These are phyloP conservation scores for Ochropleura plecta DNA, from an alignment of 2,888 invertebrate genomes.

Conservation along the genomic window DNA sequence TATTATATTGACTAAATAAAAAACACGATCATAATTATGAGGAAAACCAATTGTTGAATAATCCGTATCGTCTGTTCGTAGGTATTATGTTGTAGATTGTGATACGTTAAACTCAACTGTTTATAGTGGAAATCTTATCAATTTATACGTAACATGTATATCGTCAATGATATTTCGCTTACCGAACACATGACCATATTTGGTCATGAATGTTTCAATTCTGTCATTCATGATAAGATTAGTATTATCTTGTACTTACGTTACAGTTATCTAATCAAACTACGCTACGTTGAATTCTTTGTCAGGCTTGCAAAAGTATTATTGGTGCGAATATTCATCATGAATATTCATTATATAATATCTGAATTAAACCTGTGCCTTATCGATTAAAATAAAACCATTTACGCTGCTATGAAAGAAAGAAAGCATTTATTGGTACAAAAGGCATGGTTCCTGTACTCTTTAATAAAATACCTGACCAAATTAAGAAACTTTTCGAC, in stretches of 20 bases:
- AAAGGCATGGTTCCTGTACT: too few species aligned
- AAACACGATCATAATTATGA: not conserved
- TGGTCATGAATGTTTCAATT: slow-evolving; percentile 68
- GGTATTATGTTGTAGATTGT: slow-evolving; percentile 28
- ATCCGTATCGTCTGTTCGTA: slow-evolving; percentile 24
- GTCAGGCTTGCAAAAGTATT: not conserved
- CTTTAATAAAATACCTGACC: too few species aligned
- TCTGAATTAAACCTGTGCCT: not conserved
- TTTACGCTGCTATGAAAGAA: not conserved
- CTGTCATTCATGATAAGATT: slow-evolving; percentile 72
- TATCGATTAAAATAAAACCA: not conserved
- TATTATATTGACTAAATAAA: not conserved
- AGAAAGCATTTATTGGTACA: too few species aligned
- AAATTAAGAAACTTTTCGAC: too few species aligned
- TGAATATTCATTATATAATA: slow-evolving; percentile 1
- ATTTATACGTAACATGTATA: slow-evolving; percentile 47
- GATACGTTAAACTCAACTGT: slow-evolving; percentile 31
- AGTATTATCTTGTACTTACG: slow-evolving; percentile 49
- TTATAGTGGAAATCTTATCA: slow-evolving; percentile 42
- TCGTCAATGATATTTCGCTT: slow-evolving; percentile 56
- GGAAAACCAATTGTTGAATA: slow-evolving; percentile 16
- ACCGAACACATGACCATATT: slow-evolving; percentile 73
- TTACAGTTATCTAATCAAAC: slow-evolving; percentile 36
- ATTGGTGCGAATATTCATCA: slow-evolving; percentile 15
- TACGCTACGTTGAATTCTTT: slow-evolving; percentile 42